These are phyloP conservation scores for Mythimna impura DNA, from an alignment of 2,888 invertebrate species.

Conservation along the genomic window DNA sequence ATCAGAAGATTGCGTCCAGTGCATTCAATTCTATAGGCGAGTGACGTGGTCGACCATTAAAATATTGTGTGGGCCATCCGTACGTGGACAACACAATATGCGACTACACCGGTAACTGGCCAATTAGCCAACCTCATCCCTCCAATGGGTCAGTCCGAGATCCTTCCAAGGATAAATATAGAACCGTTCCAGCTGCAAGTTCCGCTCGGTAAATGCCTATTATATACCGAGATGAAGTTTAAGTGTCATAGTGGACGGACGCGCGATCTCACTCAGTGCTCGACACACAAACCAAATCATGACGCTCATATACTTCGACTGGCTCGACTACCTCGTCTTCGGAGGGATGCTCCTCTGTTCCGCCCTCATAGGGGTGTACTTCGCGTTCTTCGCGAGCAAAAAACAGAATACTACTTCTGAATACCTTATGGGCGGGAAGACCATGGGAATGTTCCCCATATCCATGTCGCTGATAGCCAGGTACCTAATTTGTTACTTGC, in stretches of 20 bases:
- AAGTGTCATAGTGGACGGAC: slow-evolving; percentile 78
- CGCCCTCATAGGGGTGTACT: slow-evolving; percentile 92
- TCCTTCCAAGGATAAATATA: slow-evolving; percentile 86
- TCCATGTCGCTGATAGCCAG: slow-evolving; percentile 95
- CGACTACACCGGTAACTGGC: slow-evolving; percentile 76
- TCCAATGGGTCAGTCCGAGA: slow-evolving; percentile 77
- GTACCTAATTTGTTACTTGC: slow-evolving; percentile 80
- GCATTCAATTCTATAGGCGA: slow-evolving; percentile 40
- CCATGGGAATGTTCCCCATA: slow-evolving; percentile 94
- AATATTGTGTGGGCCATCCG: slow-evolving; percentile 47
- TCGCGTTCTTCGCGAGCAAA: slow-evolving; percentile 92
- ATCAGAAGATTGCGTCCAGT: slow-evolving; percentile 38
- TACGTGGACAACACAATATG: slow-evolving; percentile 57
- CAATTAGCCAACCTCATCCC: slow-evolving; percentile 83
- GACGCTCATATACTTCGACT: slow-evolving; percentile 89
- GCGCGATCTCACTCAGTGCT: slow-evolving; percentile 68
- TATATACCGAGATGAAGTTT: slow-evolving; percentile 80
- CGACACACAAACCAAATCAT: slow-evolving; percentile 68
- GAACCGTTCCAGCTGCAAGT: slow-evolving; percentile 75
- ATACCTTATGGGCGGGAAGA: slow-evolving; percentile 94
- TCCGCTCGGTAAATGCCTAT: slow-evolving; percentile 81
- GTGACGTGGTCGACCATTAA: slow-evolving; percentile 51
- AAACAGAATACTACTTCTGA: slow-evolving; percentile 93
- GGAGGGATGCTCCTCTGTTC: slow-evolving; percentile 92
- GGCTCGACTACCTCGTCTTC: slow-evolving; percentile 92